Evolutionary conservation across 2,113 vertebrate species (phyloP).

Genomic region (Pterocles orientalis): DNA sequence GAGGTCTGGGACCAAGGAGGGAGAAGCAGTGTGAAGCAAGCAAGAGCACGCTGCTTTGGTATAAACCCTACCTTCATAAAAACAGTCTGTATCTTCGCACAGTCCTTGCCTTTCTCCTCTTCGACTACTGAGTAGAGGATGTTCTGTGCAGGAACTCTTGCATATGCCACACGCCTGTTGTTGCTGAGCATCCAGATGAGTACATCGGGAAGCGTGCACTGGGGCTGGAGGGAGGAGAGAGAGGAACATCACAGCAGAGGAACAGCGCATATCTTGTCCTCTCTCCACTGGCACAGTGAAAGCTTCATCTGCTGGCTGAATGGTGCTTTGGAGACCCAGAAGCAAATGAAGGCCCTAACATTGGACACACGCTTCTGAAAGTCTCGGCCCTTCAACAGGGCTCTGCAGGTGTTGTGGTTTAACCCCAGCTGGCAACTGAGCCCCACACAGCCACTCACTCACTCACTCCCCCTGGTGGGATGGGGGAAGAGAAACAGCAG

Average conservation of each 20-base stretch:
- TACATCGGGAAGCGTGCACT: conserved; percentile 88
- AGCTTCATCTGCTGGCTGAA: neutral
- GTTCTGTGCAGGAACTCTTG: conserved; percentile 84
- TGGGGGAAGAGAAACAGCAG: no score
- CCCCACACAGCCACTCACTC: neutral
- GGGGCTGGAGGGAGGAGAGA: conserved; percentile 80
- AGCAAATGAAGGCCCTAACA: neutral
- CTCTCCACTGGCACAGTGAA: neutral
- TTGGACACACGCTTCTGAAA: neutral
- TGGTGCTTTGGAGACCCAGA: neutral
- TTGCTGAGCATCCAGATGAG: conserved; percentile 91
- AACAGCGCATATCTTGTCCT: neutral
- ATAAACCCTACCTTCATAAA: conserved; percentile 84
- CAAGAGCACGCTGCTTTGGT: neutral
- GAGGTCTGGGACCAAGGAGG: neutral
- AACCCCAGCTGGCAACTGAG: neutral
- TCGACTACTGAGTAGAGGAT: conserved; percentile 90
- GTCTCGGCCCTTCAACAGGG: neutral
- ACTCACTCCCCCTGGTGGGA: no score
- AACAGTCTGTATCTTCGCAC: conserved; percentile 85
- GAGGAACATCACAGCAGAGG: neutral
- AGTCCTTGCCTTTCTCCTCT: conserved; percentile 90
- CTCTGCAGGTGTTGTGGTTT: neutral
- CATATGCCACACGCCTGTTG: conserved; percentile 82
- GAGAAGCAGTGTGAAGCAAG: neutral